A percentile compares a stretch with the other conserved stretches of the same genome.
Evolutionary conservation across 2,888 invertebrate species (phyloP).

Genomic region (Temnothorax rugatulus): DNA sequence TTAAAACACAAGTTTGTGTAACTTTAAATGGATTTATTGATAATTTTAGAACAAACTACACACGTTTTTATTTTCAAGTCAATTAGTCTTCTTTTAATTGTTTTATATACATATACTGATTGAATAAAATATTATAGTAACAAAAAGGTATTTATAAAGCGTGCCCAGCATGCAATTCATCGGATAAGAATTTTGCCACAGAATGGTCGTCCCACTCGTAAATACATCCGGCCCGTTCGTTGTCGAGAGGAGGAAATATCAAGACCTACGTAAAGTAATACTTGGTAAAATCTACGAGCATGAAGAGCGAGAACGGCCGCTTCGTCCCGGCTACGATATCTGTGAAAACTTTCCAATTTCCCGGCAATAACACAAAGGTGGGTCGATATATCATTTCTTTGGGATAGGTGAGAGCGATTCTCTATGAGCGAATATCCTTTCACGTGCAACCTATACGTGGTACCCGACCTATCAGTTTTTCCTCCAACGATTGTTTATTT

Average conservation of each 20-base stretch:
- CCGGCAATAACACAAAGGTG: conserved; percentile 77
- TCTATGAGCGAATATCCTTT: conserved; percentile 44
- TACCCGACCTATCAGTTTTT: not conserved
- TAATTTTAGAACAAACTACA: not conserved
- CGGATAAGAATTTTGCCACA: conserved; percentile 39
- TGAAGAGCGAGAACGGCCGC: conserved; percentile 8
- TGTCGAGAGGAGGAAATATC: conserved; percentile 54
- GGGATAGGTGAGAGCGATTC: conserved; percentile 38
- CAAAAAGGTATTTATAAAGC: not conserved
- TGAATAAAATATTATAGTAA: not conserved
- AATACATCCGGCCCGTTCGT: conserved; percentile 65
- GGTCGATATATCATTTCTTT: conserved; percentile 68
- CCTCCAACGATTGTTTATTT: not conserved
- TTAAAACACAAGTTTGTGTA: not conserved
- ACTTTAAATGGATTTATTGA: not conserved
- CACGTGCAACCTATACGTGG: conserved; percentile 12
- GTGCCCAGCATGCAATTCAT: conserved; percentile 34
- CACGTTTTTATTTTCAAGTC: not conserved
- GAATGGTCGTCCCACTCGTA: conserved; percentile 62
- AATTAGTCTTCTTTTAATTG: not conserved
- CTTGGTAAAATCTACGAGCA: conserved; percentile 69
- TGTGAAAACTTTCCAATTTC: conserved; percentile 80
- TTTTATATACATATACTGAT: not conserved
- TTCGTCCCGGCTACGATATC: conserved; percentile 68
- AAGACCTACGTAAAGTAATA: conserved; percentile 73